Conservation (phyloP, 1,140 invertebrate species). For the Diorhabda elongata region DNA sequence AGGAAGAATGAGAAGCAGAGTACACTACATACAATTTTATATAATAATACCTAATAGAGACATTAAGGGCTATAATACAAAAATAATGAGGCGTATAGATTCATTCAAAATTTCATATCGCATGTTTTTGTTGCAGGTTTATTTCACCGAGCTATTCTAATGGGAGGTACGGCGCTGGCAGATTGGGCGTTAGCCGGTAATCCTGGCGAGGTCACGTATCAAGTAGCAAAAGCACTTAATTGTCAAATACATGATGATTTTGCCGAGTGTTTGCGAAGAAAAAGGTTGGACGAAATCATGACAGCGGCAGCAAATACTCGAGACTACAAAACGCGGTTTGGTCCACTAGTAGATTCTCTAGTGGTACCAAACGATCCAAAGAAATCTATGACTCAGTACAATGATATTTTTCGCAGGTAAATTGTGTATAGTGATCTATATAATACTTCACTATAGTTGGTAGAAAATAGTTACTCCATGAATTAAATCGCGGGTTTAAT, state of each 20-base stretch:
- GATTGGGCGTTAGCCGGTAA: conserved; percentile 84
- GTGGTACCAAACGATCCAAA: conserved; percentile 76
- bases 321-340: conserved; percentile 68
- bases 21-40: too few species aligned
- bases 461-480: too few species aligned
- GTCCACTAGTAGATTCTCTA: conserved; percentile 77
- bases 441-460: too few species aligned
- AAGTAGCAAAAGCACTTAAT: conserved; percentile 75
- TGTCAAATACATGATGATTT: conserved; percentile 61
- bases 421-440: background rate
- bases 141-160: conserved; percentile 88
- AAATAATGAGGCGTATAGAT: too few species aligned
- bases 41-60: too few species aligned
- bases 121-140: conserved; percentile 57
- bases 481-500: too few species aligned
- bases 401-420: conserved; percentile 69
- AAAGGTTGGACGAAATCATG: conserved; percentile 65
- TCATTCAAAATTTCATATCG: too few species aligned
- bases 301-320: conserved; percentile 59
- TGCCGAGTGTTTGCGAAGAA: conserved; percentile 60
- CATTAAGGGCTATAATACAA: too few species aligned
- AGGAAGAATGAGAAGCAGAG: too few species aligned
- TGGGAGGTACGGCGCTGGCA: conserved; percentile 89
- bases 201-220: conserved; percentile 71
- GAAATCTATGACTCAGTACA: conserved; percentile 67